A percentile compares a stretch with the other conserved stretches of the same genome.
These are phyloP conservation scores for Porites australiensis DNA, from an alignment of 64 coral and sea anemone genomes.

Conservation along the genomic window DNA sequence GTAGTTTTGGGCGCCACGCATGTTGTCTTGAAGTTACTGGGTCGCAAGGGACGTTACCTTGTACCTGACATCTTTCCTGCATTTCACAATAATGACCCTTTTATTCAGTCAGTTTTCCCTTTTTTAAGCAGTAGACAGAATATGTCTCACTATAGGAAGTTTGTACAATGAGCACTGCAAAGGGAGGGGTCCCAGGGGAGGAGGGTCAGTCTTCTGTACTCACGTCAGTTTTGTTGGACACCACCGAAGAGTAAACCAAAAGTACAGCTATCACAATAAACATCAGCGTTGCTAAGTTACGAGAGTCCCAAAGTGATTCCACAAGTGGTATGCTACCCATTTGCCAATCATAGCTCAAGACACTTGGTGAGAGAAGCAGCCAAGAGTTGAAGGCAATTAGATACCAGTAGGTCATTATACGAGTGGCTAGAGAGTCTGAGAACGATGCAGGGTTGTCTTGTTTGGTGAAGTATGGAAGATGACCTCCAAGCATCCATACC, in stretches of 20 bases:
- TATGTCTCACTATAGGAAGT: too few species aligned
- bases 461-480: slow-evolving; percentile 79
- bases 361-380: slow-evolving; percentile 84
- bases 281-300: slow-evolving; percentile 73
- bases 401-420: slow-evolving; percentile 82
- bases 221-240: slow-evolving; percentile 55
- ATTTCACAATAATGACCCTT: too few species aligned
- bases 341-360: slow-evolving; percentile 96
- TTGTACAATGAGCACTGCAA: too few species aligned
- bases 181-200: too few species aligned
- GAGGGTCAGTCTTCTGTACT: neutral
- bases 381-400: slow-evolving; percentile 86
- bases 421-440: slow-evolving; percentile 73
- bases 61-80: too few species aligned
- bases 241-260: slow-evolving; percentile 36
- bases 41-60: too few species aligned
- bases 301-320: slow-evolving; percentile 70
- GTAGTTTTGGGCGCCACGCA: too few species aligned
- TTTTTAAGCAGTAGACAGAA: too few species aligned
- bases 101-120: too few species aligned
- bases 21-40: too few species aligned
- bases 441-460: slow-evolving; percentile 93
- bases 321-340: slow-evolving; percentile 89
- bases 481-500: slow-evolving; percentile 86
- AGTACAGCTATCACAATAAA: slow-evolving; percentile 67